Percentiles rank a stretch among this genome's conserved stretches.
phyloP scores from a whole-genome alignment of 2,113 vertebrate species.

The Pollachius pollachius region DNA sequence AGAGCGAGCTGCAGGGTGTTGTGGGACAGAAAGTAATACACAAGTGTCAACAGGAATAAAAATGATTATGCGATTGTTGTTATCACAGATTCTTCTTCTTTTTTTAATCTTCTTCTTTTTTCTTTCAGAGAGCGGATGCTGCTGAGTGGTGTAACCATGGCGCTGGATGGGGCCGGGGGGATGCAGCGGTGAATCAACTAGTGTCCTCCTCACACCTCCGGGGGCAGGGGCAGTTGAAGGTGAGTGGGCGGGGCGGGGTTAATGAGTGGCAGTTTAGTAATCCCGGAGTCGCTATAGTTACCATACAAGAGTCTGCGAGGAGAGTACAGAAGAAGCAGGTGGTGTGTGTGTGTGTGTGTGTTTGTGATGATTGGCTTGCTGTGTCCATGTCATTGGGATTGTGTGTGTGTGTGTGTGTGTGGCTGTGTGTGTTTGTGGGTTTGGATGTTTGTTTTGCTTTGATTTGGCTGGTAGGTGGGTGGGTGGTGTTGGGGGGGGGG shows the following conservation, averaged over 20 bases:
- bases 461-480: too few relatives aligned
- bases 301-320: not conserved
- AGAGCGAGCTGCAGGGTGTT: not conserved
- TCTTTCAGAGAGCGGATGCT: constrained; percentile 7
- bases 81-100: not conserved
- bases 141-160: not conserved
- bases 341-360: not conserved
- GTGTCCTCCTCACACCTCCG: too few relatives aligned
- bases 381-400: too few relatives aligned
- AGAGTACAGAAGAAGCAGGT: not conserved
- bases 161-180: too few relatives aligned
- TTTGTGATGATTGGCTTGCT: too few relatives aligned
- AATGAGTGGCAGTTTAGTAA: not conserved
- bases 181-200: too few relatives aligned
- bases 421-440: too few relatives aligned
- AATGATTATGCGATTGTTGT: not conserved
- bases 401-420: too few relatives aligned
- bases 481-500: too few relatives aligned
- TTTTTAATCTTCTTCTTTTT: constrained; percentile 42
- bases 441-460: too few relatives aligned
- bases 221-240: too few relatives aligned
- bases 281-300: not conserved
- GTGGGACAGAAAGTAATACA: not conserved
- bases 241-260: too few relatives aligned
- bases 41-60: not conserved